phyloP scores from a whole-genome alignment of 23 tunicate genomes.

The Aplidium turbinatum region DNA sequence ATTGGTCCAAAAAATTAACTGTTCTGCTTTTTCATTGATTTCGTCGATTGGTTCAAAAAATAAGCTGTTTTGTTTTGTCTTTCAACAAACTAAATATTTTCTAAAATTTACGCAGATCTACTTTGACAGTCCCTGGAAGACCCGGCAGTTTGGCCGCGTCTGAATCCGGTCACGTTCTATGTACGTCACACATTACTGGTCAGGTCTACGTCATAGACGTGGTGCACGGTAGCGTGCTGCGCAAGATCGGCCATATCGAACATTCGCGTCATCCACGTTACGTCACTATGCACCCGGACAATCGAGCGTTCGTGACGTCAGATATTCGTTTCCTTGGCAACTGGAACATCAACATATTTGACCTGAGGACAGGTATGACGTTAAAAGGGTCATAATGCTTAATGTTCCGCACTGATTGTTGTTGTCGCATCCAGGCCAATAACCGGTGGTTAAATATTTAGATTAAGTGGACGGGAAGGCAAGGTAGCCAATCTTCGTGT shows the following conservation, averaged over 20 bases:
- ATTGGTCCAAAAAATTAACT: too few species aligned
- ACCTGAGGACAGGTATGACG: constrained; percentile 51
- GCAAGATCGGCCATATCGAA: constrained; percentile 22
- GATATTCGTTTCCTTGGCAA: constrained; percentile 41
- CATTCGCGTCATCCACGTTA: constrained; percentile 44
- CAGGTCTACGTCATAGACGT: constrained; percentile 48
- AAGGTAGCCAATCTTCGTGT: too few species aligned
- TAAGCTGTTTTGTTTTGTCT: too few species aligned
- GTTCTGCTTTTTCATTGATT: too few species aligned
- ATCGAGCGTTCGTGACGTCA: constrained; percentile 53
- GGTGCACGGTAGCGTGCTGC: constrained; percentile 32
- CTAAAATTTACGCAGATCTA: constrained; percentile 4
- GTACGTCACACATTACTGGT: constrained; percentile 46
- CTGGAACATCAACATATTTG: constrained; percentile 50
- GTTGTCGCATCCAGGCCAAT: too few species aligned
- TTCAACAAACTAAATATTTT: too few species aligned
- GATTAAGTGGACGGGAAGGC: too few species aligned
- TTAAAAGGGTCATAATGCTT: too few species aligned
- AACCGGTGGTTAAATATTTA: too few species aligned
- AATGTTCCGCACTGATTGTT: too few species aligned
- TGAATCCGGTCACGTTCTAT: constrained; percentile 53
- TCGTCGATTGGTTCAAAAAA: too few species aligned
- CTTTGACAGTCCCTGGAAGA: constrained; percentile 43
- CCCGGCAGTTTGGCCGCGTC: constrained; percentile 58
- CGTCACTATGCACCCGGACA: constrained; percentile 62